Base-by-base conservation (phyloP, 2,797 vertebrate species). In the Petrocephalus schoutedeni region DNA sequence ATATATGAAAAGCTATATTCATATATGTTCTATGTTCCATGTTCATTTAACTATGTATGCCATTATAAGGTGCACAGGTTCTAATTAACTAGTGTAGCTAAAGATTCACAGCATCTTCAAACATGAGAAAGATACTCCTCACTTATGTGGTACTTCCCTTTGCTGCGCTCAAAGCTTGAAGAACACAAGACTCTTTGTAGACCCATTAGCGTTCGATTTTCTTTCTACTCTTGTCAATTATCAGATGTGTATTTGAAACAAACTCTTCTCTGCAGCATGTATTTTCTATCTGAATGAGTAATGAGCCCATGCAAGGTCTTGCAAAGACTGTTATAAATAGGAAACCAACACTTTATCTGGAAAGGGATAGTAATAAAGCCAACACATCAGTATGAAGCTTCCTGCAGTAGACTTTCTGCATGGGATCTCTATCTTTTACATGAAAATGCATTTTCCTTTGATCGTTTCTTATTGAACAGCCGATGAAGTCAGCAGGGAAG, bases 161-260 rank as follows among this genome's bases (percentile, higher is more conserved):
- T 89, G 90, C 90, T 41, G 87, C 86, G 84, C 57, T 67, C 28
- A 87, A 56, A 89, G 74, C 74, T 80, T 80, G 74, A 80, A 77
- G 71, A 77, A 80, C 74, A 80, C 74, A 80, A 49, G 74, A 80
- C 45, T 80, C 41, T 80, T 80, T 80, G 74, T 49, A 80, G 74
- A 14, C 2, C 2, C 74, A 80, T 80, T 80, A 80, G 74, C 74
- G n/a, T 80, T 80, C 16, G 3, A 80, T 80, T 80, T 80, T 77
- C 36, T n/a, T 77, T 77, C 41, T 77, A 49, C 36, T 77, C 71
- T 77, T 41, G 36, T 77, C 71, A 77, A 49, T 77, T 77, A 45
- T 77, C 7, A 45, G 19, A 77, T 77, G 41, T 77, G 32, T 77
- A 41, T 77, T 77, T 77, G 14, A 77, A 49, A 45, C 41, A 77